phyloP scores from a whole-genome alignment of 2,797 vertebrate species.

The Chromis chromis region DNA sequence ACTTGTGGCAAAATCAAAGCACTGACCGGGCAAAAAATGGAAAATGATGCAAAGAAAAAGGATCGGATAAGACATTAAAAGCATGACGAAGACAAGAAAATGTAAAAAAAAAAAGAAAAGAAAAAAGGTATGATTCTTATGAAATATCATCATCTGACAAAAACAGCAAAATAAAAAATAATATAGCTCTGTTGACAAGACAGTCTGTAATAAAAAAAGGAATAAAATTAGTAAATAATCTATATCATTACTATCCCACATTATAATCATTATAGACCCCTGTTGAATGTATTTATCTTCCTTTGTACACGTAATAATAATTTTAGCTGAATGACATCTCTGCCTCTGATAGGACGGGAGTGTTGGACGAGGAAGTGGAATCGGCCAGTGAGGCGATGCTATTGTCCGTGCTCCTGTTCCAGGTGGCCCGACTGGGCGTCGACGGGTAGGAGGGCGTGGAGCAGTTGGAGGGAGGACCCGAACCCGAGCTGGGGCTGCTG shows the following conservation, averaged over 20 bases:
- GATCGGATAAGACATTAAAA: conserved; percentile 24
- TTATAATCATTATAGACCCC: conserved; percentile 64
- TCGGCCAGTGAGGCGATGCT: conserved; percentile 74
- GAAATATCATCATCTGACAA: conserved; percentile 48
- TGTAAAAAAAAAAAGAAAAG: conserved; percentile 20
- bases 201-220: conserved; percentile 66
- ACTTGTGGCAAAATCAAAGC: conserved; percentile 6
- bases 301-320: conserved; percentile 49
- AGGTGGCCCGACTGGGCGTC: conserved; percentile 68
- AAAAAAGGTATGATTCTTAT: conserved; percentile 32
- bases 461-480: conserved; percentile 83
- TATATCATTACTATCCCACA: conserved; percentile 66
- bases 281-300: conserved; percentile 37
- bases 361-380: conserved; percentile 76
- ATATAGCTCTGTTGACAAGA: conserved; percentile 64
- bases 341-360: conserved; percentile 76
- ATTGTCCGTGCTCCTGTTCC: conserved; percentile 78
- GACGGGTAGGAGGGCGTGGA: conserved; percentile 82
- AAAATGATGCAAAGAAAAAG: conserved; percentile 20
- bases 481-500: conserved; percentile 81
- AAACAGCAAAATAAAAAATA: conserved; percentile 63
- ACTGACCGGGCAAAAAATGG: conserved; percentile 16
- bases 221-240: conserved; percentile 80
- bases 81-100: conserved; percentile 19
- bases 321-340: conserved; percentile 73